These are phyloP conservation scores for Salvelinus sp. DNA, from an alignment of 2,113 vertebrate species.

Conservation along the genomic window DNA sequence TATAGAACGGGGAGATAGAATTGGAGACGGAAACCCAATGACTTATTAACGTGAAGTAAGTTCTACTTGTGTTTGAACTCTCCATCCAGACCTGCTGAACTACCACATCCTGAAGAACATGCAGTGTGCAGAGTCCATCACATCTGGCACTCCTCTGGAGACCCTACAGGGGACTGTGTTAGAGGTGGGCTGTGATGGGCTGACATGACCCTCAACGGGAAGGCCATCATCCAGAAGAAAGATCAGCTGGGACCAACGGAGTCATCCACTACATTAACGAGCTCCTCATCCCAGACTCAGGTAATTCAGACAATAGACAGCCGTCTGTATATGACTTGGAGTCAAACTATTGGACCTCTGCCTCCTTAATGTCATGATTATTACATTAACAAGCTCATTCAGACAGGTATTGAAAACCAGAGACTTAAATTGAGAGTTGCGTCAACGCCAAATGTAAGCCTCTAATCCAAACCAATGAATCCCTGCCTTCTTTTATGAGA, in stretches of 20 bases:
- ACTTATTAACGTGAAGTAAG: too few species aligned
- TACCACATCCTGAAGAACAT: constrained; percentile 93
- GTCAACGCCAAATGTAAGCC: too few species aligned
- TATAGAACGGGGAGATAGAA: too few species aligned
- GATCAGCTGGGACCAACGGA: constrained; percentile 90
- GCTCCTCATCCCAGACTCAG: constrained; percentile 94
- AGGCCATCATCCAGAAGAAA: constrained; percentile 83
- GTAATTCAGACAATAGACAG: constrained; percentile 57
- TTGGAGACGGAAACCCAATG: too few species aligned
- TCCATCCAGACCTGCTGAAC: constrained; percentile 83
- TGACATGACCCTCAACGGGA: constrained; percentile 89
- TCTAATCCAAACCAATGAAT: neutral
- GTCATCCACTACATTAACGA: constrained; percentile 93
- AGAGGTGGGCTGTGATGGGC: constrained; percentile 90
- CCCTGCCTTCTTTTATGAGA: neutral
- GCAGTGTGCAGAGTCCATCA: constrained; percentile 92
- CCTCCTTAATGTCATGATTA: constrained; percentile 37
- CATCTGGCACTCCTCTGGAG: constrained; percentile 88
- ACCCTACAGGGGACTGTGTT: constrained; percentile 87
- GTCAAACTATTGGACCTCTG: too few species aligned
- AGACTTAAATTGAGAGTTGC: too few species aligned
- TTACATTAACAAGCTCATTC: constrained; percentile 93
- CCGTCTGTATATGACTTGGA: too few species aligned
- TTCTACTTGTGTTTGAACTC: too few species aligned
- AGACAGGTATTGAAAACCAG: constrained; percentile 77